Evolutionary conservation across 2,113 vertebrate species (phyloP).

Genomic region (Reinhardtius hippoglossoides): DNA sequence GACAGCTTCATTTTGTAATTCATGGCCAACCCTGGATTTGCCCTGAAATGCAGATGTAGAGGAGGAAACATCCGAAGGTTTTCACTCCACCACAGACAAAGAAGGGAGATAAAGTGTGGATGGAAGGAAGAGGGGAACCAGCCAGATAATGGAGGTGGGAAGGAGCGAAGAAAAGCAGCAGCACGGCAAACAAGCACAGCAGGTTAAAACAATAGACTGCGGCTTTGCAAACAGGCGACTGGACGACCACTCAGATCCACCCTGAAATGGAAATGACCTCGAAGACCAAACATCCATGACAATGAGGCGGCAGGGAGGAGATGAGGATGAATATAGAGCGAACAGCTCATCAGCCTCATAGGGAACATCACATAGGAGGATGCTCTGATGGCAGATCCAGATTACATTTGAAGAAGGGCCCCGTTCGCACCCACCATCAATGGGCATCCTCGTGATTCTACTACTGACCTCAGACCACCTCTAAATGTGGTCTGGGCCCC

Average conservation of each 20-base stretch:
- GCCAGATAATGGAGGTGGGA: not conserved
- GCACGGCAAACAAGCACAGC: constrained; percentile 40
- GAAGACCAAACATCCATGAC: constrained; percentile 51
- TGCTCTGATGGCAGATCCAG: not conserved
- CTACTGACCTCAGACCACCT: too few relatives aligned
- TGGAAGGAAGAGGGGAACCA: not conserved
- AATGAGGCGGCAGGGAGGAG: constrained; percentile 51
- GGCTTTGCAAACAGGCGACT: constrained; percentile 54
- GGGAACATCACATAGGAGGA: not conserved
- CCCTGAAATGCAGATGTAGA: not conserved
- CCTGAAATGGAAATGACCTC: constrained; percentile 72
- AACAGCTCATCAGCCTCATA: not conserved
- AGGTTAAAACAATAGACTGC: constrained; percentile 37
- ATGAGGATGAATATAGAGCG: constrained; percentile 37
- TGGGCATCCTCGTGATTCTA: too few relatives aligned
- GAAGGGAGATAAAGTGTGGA: not conserved
- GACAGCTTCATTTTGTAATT: too few relatives aligned
- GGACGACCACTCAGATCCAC: constrained; percentile 37
- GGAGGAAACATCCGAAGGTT: not conserved
- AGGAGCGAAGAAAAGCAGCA: not conserved
- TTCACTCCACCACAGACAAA: too few relatives aligned
- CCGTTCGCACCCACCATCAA: too few relatives aligned
- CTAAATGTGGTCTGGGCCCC: too few relatives aligned
- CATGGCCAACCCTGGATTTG: too few relatives aligned
- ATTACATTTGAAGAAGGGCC: not conserved